Evolutionary conservation across 2,888 invertebrate genomes (phyloP), one percentile per base, ranked within the genome.

Genomic region (Lymantria monacha): DNA sequence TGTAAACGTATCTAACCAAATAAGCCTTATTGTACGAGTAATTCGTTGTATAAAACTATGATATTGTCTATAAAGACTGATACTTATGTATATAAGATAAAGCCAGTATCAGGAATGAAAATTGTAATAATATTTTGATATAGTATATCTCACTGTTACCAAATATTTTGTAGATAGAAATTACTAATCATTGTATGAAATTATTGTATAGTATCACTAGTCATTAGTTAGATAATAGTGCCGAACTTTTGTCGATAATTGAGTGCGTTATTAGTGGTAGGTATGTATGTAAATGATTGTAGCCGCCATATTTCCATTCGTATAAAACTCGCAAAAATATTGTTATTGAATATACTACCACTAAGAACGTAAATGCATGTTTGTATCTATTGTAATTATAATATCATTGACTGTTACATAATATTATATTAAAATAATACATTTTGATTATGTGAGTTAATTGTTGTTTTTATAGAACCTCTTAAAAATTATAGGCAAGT

Each of bases 141-240:
- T 85, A 83, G 79, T 82, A 81, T 87, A 84, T 90, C 87, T 87
- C 90, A 87, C 79, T 89, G 91, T 91, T 91, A 91, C 91, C 91
- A 91, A 91, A 91, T 90, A 87, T 87, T 81, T 85, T 87, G 85
- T 91, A 87, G 76, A 86, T 83, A 85, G 69, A 72, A 69, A 76
- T 78, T 79, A 74, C 64, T 70, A 71, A 77, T 73, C 59, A 73
- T 69, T 77, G 74, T 80, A 73, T 74, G 73, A 76, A 79, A 73
- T 68, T 76, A 79, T 74, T 87, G 79, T 85, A 83, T 85, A 88
- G 83, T 74, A 80, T 78, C 78, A 85, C 90, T 91, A 91, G 90
- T 91, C 90, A 91, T 87, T 89, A 86, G 79, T 64, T 88, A 88
- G 72, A 76, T 72, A 74, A 74, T 77, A 76, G 70, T 77, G 75